Percentiles rank a stretch among this genome's conserved stretches.
Conservation (phyloP, 2,888 invertebrate genomes). For the Rhagonycha fulva region DNA sequence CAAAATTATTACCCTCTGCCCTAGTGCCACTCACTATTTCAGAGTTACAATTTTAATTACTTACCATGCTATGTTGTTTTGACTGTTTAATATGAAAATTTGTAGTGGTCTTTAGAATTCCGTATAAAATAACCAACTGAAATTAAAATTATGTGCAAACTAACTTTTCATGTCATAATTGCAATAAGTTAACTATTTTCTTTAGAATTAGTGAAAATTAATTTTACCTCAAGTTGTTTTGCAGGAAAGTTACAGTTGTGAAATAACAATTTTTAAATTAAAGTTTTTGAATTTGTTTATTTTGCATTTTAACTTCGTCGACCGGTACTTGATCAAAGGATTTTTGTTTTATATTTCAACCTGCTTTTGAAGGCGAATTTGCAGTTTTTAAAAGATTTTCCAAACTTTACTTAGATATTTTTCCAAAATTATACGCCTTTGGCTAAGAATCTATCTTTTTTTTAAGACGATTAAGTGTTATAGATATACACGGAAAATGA, state of each 20-base stretch:
- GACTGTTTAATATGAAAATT: background rate
- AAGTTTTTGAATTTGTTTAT: background rate
- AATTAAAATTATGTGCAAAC: background rate
- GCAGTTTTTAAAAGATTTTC: background rate
- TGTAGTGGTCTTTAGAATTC: background rate
- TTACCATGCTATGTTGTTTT: background rate
- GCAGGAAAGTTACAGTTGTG: background rate
- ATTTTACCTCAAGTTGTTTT: background rate
- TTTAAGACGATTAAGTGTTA: too few species aligned
- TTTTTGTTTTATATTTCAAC: background rate
- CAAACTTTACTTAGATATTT: too few species aligned
- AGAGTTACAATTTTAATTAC: background rate
- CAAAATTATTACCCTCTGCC: background rate
- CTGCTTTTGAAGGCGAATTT: background rate
- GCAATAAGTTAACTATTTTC: background rate
- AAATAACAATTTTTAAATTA: background rate
- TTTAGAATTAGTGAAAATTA: background rate
- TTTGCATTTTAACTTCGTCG: too few species aligned
- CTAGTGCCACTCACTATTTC: background rate
- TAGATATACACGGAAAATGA: too few species aligned
- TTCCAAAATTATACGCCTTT: too few species aligned
- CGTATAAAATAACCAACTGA: background rate
- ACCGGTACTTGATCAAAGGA: background rate
- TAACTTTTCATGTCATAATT: background rate
- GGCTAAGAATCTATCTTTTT: too few species aligned